phyloP scores from a whole-genome alignment of 2,888 invertebrate species.

The Papilio demoleus region DNA sequence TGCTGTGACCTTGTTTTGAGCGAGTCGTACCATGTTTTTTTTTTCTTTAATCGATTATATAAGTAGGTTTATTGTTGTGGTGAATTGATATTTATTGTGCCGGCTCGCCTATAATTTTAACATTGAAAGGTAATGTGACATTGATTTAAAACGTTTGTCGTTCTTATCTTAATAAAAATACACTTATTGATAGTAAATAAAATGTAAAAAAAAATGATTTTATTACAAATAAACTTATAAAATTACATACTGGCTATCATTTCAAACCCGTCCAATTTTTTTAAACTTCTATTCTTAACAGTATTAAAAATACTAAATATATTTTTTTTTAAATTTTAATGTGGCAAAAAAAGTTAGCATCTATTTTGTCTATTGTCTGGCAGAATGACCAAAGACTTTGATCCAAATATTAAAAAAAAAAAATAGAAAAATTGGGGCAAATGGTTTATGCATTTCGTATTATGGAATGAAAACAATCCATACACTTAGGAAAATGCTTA shows the following conservation, averaged over 20 bases:
- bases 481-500: conserved; percentile 1
- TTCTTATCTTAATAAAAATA: background rate
- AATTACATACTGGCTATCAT: background rate
- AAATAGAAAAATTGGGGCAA: background rate
- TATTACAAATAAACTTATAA: background rate
- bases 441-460: conserved; percentile 4
- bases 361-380: background rate
- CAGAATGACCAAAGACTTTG: background rate
- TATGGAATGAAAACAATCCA: conserved; percentile 7
- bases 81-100: conserved; percentile 16
- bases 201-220: background rate
- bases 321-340: too few species aligned
- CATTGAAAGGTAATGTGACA: background rate
- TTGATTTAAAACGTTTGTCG: conserved; percentile 6
- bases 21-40: conserved; percentile 26
- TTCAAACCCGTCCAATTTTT: background rate
- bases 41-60: conserved; percentile 28
- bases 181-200: background rate
- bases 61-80: conserved; percentile 25
- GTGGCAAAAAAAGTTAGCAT: too few species aligned
- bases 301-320: too few species aligned
- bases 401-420: background rate
- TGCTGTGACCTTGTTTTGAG: conserved; percentile 41
- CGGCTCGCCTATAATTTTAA: background rate
- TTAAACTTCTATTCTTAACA: too few species aligned